Base-by-base conservation (phyloP, 2,113 vertebrate genomes). In the Eptesicus fuscus region DNA sequence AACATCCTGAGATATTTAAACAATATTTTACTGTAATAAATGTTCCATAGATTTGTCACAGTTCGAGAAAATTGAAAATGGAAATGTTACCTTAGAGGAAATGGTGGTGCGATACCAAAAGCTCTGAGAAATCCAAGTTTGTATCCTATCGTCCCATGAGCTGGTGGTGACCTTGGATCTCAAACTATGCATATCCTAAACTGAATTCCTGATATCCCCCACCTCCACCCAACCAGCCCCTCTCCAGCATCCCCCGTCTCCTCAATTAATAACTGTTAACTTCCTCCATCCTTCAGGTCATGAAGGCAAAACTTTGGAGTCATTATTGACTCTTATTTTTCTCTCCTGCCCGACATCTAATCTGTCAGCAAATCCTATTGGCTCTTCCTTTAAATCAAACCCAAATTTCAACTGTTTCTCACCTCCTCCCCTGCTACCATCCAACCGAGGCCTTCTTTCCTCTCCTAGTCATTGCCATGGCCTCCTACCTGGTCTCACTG, bases 1-100 rank as follows among this genome's bases (percentile, higher is more conserved):
- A 90, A 40, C 47, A 88, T 91, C 67, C 59, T 83, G 85, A 95
- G 78, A 88, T 35, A 40, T 30, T 77, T 96, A 91, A 65, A 28
- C 10, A 53, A 49, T 73, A 82, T 70, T 92, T 83, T 82, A 10
- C 67, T 61, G 25, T 32, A 67, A 23, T 91, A 74, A 83, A 30
- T 28, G 30, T 78, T 90, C 74, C 88, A 44, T 93, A 56, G 56
- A 71, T 89, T 73, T 85, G 82, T 70, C 69, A 61, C 67, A 42
- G 88, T n/a, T 84, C 30, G 20, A 83, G 73, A 93, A 88, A 63
- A 96, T 49, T 88, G 8, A 42, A 63, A 86, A 32, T 47, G 51
- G 20, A 28, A 82, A 56, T 63, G 3, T 40, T 67, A 32, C 23
- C 0, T 51, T 80, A 47, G 53, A 83, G 65, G 51, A 12, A 84